phyloP scores from a whole-genome alignment of 2,113 vertebrate genomes.

The Nycticorax nycticorax region DNA sequence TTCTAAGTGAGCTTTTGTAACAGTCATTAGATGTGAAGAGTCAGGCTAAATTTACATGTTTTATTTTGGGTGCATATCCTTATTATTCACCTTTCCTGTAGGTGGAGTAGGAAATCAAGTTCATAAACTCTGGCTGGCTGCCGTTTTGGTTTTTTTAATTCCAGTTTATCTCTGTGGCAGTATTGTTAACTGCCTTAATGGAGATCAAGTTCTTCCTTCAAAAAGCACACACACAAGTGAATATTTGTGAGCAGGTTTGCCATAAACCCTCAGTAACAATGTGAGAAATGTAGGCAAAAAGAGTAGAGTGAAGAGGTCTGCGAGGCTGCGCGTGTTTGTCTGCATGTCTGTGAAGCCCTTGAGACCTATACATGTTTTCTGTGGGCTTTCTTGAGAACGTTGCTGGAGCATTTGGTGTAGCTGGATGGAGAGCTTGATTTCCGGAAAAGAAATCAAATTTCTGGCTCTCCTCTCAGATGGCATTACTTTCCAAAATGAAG shows the following conservation, averaged over 20 bases:
- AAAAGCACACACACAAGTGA: neutral
- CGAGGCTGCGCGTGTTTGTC: neutral
- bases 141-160: neutral
- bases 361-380: neutral
- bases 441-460: neutral
- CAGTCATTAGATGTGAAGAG: neutral
- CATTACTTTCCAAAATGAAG: neutral
- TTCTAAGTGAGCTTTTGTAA: neutral
- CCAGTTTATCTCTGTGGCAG: neutral
- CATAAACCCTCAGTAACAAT: neutral
- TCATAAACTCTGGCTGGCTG: neutral
- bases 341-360: neutral
- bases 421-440: neutral
- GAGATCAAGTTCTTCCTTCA: neutral
- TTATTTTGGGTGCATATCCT: neutral
- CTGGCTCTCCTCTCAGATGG: neutral
- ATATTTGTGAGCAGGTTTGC: neutral
- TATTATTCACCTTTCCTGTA: slow-evolving; percentile 19
- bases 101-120: neutral
- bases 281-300: neutral
- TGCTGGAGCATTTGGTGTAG: neutral
- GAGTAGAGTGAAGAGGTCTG: neutral
- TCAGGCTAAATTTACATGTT: neutral
- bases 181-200: neutral
- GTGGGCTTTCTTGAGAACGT: neutral